Conservation (phyloP, 2,113 vertebrate genomes). For the Sardina pilchardus region DNA sequence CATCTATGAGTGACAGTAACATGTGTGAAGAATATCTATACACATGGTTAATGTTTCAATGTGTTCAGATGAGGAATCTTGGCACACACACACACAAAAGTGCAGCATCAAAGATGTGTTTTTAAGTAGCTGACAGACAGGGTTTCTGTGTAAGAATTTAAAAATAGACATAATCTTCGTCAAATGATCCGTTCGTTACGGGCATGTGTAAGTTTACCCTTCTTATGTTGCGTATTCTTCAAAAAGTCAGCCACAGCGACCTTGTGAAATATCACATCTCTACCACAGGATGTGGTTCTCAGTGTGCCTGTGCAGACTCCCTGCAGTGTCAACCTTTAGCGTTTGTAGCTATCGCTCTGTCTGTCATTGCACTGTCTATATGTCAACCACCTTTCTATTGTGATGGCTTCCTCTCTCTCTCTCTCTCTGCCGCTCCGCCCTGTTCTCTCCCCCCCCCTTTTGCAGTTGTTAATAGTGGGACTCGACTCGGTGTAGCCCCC, state of each 20-base stretch:
- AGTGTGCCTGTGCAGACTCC: not conserved
- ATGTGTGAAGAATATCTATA: not conserved
- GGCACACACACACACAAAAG: not conserved
- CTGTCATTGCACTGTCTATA: not conserved
- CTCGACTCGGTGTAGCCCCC: no score
- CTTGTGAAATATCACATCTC: not conserved
- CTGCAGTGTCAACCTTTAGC: not conserved
- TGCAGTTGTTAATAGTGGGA: no score
- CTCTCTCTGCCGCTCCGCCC: not conserved
- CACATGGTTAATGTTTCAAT: no score
- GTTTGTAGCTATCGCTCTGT: not conserved
- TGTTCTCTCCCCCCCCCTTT: no score
- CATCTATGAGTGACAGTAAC: no score
- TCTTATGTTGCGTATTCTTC: not conserved
- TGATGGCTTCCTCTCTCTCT: not conserved
- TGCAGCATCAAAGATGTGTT: not conserved
- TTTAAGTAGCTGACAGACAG: not conserved
- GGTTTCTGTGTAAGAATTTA: not conserved
- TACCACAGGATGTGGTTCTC: slow-evolving; percentile 3
- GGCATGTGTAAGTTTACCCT: not conserved
- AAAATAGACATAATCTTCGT: not conserved
- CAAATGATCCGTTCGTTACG: not conserved
- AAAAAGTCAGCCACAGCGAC: not conserved
- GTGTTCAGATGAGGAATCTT: not conserved
- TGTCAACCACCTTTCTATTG: not conserved